These are phyloP conservation scores for Cacajao melanocephalus DNA, from an alignment of 2,797 vertebrate genomes.

Conservation along the genomic window DNA sequence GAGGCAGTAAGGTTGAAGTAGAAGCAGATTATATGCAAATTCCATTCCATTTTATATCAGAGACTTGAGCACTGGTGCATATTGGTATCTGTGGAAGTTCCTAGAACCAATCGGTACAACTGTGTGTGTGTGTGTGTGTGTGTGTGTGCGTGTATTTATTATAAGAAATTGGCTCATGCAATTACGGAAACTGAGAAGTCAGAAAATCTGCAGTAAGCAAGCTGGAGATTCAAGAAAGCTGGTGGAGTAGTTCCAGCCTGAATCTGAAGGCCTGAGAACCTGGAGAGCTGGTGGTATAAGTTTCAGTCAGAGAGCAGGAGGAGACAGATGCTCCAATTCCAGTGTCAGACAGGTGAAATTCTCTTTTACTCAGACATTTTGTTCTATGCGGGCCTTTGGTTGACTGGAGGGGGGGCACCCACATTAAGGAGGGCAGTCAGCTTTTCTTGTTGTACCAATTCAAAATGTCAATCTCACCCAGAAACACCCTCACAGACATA, in stretches of 20 bases:
- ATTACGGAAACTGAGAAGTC: neutral
- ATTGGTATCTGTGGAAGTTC: too few relatives aligned
- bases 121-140: too few relatives aligned
- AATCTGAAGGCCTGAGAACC: too few relatives aligned
- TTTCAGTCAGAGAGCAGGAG: too few relatives aligned
- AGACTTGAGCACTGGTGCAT: too few relatives aligned
- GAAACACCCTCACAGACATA: neutral
- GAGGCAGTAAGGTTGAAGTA: neutral
- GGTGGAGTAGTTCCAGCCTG: neutral
- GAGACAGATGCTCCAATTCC: neutral
- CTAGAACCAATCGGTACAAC: too few relatives aligned
- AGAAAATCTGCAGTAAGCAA: neutral
- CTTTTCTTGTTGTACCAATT: neutral
- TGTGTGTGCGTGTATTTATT: neutral
- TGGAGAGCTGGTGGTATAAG: too few relatives aligned
- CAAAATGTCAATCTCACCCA: neutral
- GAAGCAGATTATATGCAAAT: too few relatives aligned
- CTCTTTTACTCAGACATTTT: neutral
- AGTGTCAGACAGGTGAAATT: neutral
- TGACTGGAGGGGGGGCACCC: neutral
- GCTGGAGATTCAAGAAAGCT: neutral
- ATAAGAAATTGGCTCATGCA: neutral
- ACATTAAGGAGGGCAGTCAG: neutral
- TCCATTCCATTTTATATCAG: too few relatives aligned
- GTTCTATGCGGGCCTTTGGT: neutral